Evolutionary conservation across 2,888 invertebrate species (phyloP), one percentile per base, ranked within the genome.

Genomic region (Thera obeliscata): DNA sequence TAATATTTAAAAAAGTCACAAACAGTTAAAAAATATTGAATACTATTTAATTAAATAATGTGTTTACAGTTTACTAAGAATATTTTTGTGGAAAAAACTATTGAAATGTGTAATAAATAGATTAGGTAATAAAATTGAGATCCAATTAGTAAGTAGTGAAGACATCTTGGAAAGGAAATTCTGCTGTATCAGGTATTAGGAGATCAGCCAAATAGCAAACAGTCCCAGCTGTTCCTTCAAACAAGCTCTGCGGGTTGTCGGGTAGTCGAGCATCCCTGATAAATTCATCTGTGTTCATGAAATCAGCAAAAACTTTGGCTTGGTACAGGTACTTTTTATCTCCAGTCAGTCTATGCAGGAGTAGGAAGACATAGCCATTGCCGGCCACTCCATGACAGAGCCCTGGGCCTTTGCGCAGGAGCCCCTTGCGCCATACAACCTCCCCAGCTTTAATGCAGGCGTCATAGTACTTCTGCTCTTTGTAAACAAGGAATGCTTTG

Each of bases 341-440:
- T 7, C 94, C 94, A 9, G 97, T 97, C 62, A 98, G 87, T 72
- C 97, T 94, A 81, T 97, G 96, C 7, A 98, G 88, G 0, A 97
- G 87, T 56, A 98, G 87, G 78, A 97, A 97, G 0, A 96, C 96
- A 86, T 97, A 97, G 11, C 96, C 97, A 86, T 95, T 97, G 46
- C 98, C 98, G 33, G 96, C 96, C 0, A 98, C 94, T 0, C 98
- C 98, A 81, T 98, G 98, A 82, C 98, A 98, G 69, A 98, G 95
- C 0, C 98, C 97, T 7, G 98, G 98, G 0, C 98, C 98, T 87
- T 98, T 98, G 73, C 94, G 95, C 48, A 98, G 90, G 43, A 98
- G 91, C 0, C 98, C 98, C 81, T 96, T 96, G 33, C 94, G 87
- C 98, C 98, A 98, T 2, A 97, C 95, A 22, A 97, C 85, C 63